Evolutionary conservation across 2,113 vertebrate species (phyloP), one percentile per base, ranked within the genome.

Genomic region (Gallinago jamesoni): DNA sequence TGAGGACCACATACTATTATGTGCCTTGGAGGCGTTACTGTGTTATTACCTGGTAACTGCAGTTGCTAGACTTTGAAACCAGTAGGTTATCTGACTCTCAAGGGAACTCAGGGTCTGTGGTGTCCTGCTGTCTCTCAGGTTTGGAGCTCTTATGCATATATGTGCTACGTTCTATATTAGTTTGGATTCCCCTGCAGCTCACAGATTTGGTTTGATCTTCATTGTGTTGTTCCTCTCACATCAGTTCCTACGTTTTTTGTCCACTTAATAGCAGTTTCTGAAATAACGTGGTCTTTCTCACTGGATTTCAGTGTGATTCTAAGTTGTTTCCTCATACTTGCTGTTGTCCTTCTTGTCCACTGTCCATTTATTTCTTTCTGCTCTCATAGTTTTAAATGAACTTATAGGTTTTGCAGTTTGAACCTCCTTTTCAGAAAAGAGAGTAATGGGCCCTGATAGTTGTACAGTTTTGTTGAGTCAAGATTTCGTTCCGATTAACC

Each of bases 41-140:
- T 6, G 5, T 85, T 87, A 68, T 3, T 77, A 64, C 33, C 56
- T 18, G 16, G 7, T n/a, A 53, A 55, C 59, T 73, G 87, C 89
- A 83, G 84, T 76, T 87, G 69, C 81, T 95, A 80, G 73, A 90
- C 78, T 76, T 70, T 79, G 80, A 93, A 88, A 93, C 72, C 47
- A 64, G 59, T 2, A n/a, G 53, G 73, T 37, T 72, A 30, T 57
- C 17, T 56, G 53, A 31, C 53, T 66, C 76, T 31, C 4, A 7
- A 27, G 35, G 67, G 50, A 80, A 37, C n/a, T 73, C 8, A 43
- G 30, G 30, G 28, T 57, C 9, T 33, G 39, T 52, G 28, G 7
- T 48, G 52, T 37, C 47, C 50, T 70, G 56, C 28, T 66, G 31
- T 7, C 31, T 75, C 59, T 8, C 59, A 64, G 68, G 23, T 64